These are phyloP conservation scores for Tautogolabrus adspersus DNA, from an alignment of 2,113 vertebrate genomes.

Conservation along the genomic window DNA sequence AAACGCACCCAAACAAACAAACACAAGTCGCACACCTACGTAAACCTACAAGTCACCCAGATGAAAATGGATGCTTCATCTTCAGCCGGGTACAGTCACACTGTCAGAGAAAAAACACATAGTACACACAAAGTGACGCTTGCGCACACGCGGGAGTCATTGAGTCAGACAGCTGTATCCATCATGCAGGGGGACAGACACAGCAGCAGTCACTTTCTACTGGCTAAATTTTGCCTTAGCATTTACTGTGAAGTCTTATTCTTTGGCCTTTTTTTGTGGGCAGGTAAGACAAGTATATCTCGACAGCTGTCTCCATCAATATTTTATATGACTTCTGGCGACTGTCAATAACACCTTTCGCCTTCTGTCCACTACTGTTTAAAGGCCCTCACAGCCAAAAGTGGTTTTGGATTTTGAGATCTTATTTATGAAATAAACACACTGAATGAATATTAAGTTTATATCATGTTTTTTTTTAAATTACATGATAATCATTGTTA, in stretches of 20 bases:
- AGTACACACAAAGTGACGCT: slow-evolving; percentile 38
- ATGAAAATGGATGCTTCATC: slow-evolving; percentile 57
- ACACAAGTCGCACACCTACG: slow-evolving; percentile 1
- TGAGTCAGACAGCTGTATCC: slow-evolving; percentile 63
- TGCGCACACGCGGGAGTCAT: slow-evolving; percentile 51
- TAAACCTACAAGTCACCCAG: slow-evolving; percentile 17
- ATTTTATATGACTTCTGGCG: slow-evolving; percentile 15
- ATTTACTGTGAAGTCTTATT: slow-evolving; percentile 19
- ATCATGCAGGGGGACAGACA: slow-evolving; percentile 52
- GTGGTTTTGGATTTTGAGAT: not conserved
- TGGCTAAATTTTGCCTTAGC: slow-evolving; percentile 30
- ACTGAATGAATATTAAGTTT: not conserved
- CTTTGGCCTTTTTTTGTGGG: not conserved
- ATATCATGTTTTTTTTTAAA: not conserved
- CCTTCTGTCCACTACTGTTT: not conserved
- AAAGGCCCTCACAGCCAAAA: not conserved
- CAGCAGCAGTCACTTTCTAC: slow-evolving; percentile 37
- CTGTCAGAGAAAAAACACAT: slow-evolving; percentile 22
- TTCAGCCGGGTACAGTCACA: slow-evolving; percentile 17
- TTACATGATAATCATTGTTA: too few relatives aligned
- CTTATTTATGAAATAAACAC: not conserved
- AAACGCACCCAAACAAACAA: slow-evolving; percentile 21
- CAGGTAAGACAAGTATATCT: slow-evolving; percentile 1
- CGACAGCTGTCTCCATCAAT: slow-evolving; percentile 34
- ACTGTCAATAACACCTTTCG: not conserved